Evolutionary conservation across 2,888 invertebrate species (phyloP).

Genomic region (Scrobipalpa atriplicella): DNA sequence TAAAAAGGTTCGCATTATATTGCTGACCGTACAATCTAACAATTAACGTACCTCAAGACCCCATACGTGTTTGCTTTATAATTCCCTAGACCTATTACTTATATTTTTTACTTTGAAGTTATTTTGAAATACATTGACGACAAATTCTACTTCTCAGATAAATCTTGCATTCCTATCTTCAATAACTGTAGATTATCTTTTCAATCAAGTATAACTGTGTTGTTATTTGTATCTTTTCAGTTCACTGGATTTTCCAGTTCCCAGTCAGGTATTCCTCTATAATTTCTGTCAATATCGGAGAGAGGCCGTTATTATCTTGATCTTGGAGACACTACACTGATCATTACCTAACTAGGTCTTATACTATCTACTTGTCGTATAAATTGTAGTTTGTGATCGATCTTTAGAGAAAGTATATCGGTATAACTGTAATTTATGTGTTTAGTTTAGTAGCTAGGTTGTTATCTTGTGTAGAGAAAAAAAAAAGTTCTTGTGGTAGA

Average conservation of each 20-base stretch:
- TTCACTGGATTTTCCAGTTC: background rate
- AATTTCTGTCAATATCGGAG: conserved; percentile 15
- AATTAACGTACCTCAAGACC: background rate
- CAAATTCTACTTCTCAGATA: background rate
- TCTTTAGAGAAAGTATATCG: conserved; percentile 19
- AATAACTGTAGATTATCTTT: background rate
- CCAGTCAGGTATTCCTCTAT: conserved; percentile 9
- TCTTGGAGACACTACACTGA: conserved; percentile 19
- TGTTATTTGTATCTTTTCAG: conserved; percentile 13
- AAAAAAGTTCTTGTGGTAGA: background rate
- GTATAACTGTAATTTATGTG: conserved; percentile 1
- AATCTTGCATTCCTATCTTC: background rate
- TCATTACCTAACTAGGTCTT: conserved; percentile 24
- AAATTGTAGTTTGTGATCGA: conserved; percentile 8
- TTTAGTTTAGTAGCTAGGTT: background rate
- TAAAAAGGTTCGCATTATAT: background rate
- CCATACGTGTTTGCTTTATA: conserved; percentile 21
- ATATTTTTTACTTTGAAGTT: background rate
- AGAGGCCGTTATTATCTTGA: conserved; percentile 8
- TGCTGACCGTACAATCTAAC: conserved; percentile 1
- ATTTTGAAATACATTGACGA: conserved; percentile 3
- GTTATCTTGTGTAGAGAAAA: background rate
- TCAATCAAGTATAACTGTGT: conserved; percentile 6
- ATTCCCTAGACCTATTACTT: conserved; percentile 13
- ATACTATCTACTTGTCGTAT: conserved; percentile 1